phyloP scores from a whole-genome alignment of 2,113 vertebrate genomes.

The Hippopotamus amphibius region DNA sequence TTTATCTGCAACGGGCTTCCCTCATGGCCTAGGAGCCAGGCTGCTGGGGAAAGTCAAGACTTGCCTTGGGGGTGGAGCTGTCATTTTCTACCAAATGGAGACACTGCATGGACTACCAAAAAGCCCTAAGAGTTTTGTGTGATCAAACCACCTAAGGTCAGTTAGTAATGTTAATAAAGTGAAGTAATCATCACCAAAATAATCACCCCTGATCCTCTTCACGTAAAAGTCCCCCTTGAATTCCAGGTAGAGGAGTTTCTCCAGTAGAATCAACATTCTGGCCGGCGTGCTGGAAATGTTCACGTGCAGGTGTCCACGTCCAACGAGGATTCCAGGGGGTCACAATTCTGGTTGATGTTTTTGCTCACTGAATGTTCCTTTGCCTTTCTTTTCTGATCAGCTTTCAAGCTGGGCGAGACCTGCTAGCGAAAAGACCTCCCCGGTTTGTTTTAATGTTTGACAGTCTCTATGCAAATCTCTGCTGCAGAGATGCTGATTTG shows the following conservation, averaged over 20 bases:
- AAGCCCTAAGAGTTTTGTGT: background rate
- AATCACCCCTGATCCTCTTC: background rate
- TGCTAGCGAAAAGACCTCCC: background rate
- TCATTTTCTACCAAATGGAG: background rate
- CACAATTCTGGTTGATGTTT: background rate
- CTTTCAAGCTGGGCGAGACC: background rate
- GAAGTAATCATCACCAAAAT: background rate
- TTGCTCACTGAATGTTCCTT: background rate
- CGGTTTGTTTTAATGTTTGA: background rate
- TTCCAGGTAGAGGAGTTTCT: background rate
- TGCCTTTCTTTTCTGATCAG: background rate
- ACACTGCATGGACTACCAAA: background rate
- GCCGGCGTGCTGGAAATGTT: background rate
- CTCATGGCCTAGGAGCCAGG: background rate
- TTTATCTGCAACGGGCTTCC: background rate
- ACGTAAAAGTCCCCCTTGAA: background rate
- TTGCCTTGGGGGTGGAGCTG: background rate
- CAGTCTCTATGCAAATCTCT: background rate
- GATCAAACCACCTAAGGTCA: background rate
- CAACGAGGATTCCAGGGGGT: background rate
- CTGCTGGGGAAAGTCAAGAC: background rate
- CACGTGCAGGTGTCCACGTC: background rate
- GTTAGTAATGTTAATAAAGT: background rate
- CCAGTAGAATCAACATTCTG: background rate
- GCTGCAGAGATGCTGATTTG: background rate